Evolutionary conservation across 2,113 vertebrate species (phyloP).

Genomic region (Chionodraco myersi): DNA sequence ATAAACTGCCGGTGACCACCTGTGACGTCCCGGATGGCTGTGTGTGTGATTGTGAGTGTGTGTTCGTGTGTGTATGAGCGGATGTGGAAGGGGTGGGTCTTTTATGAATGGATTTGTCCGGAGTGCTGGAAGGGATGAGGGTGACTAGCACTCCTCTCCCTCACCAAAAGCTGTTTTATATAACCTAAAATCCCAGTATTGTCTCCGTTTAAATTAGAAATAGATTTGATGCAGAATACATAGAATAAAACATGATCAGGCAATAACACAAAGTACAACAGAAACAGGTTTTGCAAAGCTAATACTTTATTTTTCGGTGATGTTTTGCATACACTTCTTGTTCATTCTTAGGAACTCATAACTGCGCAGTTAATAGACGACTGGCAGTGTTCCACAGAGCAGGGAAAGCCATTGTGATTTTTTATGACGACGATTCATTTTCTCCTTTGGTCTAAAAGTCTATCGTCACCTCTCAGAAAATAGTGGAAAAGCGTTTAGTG

Average conservation of each 20-base stretch:
- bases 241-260: not conserved
- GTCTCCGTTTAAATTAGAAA: not conserved
- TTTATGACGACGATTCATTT: not conserved
- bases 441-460: not conserved
- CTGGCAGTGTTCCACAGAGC: too few relatives aligned
- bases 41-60: slow-evolving; percentile 9
- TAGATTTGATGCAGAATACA: not conserved
- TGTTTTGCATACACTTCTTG: too few relatives aligned
- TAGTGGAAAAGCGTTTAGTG: not conserved
- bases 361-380: too few relatives aligned
- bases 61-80: slow-evolving; percentile 2
- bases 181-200: not conserved
- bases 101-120: slow-evolving; percentile 69
- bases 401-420: not conserved
- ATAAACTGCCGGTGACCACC: slow-evolving; percentile 33
- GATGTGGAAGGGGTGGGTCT: slow-evolving; percentile 47
- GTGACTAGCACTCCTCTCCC: not conserved
- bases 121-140: not conserved
- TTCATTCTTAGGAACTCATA: too few relatives aligned
- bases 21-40: slow-evolving; percentile 36
- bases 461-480: not conserved
- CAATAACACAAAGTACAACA: not conserved
- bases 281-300: too few relatives aligned
- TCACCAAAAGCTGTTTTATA: not conserved
- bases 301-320: too few relatives aligned